Base-by-base conservation (phyloP, 2,888 invertebrate species). In the Pharmacophagus antenor region DNA sequence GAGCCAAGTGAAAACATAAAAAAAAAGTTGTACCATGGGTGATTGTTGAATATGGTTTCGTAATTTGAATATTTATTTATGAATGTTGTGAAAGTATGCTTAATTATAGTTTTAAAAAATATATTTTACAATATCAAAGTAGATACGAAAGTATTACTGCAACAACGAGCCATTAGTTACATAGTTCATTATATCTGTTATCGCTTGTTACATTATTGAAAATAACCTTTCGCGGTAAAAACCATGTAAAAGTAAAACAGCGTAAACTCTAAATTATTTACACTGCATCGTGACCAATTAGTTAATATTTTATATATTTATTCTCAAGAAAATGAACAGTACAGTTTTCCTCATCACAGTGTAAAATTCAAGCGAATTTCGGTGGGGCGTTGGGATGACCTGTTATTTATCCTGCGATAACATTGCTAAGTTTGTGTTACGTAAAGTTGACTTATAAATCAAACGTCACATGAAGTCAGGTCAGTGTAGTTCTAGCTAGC, bases 401-500 rank as follows among this genome's bases (percentile, higher is more conserved):
- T n/a, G 15, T 31, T 50, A 31, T 51, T 31, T 37, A 21, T 5
- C 10, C 1, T 37, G 15, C 17, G 51, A 31, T 37, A 41, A 31
- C 5, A 37, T 12, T 23, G 12, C 8, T 1, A 41, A 51, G 15
- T 51, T 18, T 21, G 21, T 37, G 22, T 25, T 5, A 0, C 17
- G 2, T 18, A 47, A 48, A 52, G 56, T 53, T 59, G 49, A 50
- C 52, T 61, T 61, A 56, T 51, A 58, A 61, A 54, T 46, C 50
- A 51, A 49, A 41, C 50, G 44, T 22, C 56, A 53, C 22, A 27
- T 49, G 41, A 22, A 49, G 42, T 62, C 61, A 47, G 61, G 62
- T 62, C 61, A 62, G 59, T 62, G 27, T n/a, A 20, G 25, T 42
- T 31, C 27, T 41, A 44, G 62, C 61, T 18, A 37, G 50, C 46